phyloP scores from a whole-genome alignment of 1,140 invertebrate genomes.

The Gyrodactylus salaris region DNA sequence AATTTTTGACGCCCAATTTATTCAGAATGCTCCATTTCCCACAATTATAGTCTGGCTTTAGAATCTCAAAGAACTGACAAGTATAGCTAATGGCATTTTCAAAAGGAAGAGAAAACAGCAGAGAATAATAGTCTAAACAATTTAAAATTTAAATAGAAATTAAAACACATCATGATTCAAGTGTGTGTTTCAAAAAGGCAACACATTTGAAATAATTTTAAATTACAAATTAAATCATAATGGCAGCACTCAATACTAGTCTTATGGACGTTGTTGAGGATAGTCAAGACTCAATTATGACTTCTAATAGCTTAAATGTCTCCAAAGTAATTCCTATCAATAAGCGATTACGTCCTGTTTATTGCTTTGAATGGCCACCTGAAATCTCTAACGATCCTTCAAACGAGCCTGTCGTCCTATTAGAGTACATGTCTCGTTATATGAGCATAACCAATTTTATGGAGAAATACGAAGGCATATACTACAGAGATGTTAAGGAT shows the following conservation, averaged over 20 bases:
- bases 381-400: background rate
- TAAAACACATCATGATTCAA: no score
- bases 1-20: background rate
- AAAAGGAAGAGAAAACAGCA: no score
- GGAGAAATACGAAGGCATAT: background rate
- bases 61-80: no score
- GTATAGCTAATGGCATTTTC: no score
- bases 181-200: no score
- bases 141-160: no score
- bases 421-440: background rate
- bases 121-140: no score
- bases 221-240: no score
- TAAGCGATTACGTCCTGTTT: background rate
- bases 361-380: background rate
- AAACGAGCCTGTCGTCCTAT: background rate
- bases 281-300: background rate
- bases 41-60: no score
- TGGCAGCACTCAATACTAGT: no score
- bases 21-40: background rate
- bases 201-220: no score
- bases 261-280: background rate
- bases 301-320: background rate
- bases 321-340: background rate
- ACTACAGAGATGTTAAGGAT: background rate
- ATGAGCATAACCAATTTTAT: background rate